These are phyloP conservation scores for Andinoacara biseriatus DNA, from an alignment of 2,113 vertebrate genomes.

Conservation along the genomic window DNA sequence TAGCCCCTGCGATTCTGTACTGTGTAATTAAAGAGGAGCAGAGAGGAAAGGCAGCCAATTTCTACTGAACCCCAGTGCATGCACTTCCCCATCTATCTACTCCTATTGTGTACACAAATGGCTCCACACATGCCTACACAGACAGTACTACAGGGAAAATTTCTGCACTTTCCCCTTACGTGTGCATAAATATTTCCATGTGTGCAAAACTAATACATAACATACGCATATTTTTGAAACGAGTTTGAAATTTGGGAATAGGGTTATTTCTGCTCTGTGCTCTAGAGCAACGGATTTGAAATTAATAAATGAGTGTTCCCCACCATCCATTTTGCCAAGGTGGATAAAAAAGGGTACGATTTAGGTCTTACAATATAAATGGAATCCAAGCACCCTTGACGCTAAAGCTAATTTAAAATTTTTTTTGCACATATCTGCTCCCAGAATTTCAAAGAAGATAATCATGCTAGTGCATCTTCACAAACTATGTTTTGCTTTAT, in stretches of 20 bases:
- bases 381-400: fast-evolving
- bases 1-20: conserved; percentile 16
- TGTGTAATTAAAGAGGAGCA: conserved; percentile 60
- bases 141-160: neutral
- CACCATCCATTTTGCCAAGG: neutral
- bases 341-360: neutral
- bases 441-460: neutral
- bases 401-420: neutral
- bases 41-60: conserved; percentile 61
- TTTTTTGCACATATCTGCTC: neutral
- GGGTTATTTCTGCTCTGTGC: neutral
- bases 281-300: neutral
- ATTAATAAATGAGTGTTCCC: neutral
- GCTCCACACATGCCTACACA: conserved; percentile 25
- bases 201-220: conserved; percentile 20
- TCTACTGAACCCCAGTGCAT: conserved; percentile 45
- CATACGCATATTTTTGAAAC: neutral
- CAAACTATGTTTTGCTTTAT: neutral
- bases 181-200: conserved; percentile 35
- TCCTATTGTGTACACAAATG: conserved; percentile 24
- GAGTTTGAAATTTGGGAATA: neutral
- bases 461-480: neutral
- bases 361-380: neutral
- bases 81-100: conserved; percentile 46
- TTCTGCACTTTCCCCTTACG: conserved; percentile 19